Conservation (phyloP, 92 coral and sea anemone genomes). For the Phenganax stokvisi region DNA sequence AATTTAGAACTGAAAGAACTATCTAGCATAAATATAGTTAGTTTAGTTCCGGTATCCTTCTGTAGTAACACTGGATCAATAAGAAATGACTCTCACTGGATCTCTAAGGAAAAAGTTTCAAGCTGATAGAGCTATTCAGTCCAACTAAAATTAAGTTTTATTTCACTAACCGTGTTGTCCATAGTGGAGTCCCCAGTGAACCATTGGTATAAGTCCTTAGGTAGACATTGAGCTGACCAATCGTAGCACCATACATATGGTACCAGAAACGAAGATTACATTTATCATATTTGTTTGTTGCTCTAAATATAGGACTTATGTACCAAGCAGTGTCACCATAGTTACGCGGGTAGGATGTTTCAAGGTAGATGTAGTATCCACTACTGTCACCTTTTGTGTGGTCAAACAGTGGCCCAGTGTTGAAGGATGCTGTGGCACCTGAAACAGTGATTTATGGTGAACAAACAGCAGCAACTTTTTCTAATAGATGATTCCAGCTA, state of each 20-base stretch:
- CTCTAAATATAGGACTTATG: slow-evolving; percentile 76
- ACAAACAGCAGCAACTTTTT: not conserved
- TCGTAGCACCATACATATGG: slow-evolving; percentile 94
- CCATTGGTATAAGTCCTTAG: slow-evolving; percentile 77
- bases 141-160: not conserved
- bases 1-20: too few species aligned
- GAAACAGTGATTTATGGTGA: not conserved
- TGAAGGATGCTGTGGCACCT: slow-evolving; percentile 79
- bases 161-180: slow-evolving; percentile 45
- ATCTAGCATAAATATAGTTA: too few species aligned
- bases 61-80: too few species aligned
- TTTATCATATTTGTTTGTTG: slow-evolving; percentile 45
- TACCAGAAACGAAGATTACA: slow-evolving; percentile 90
- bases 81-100: too few species aligned
- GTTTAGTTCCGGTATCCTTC: too few species aligned
- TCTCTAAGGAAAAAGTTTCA: too few species aligned
- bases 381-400: slow-evolving; percentile 70
- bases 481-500: not conserved
- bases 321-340: slow-evolving; percentile 98
- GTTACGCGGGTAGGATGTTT: slow-evolving; percentile 90
- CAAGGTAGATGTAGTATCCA: slow-evolving; percentile 83
- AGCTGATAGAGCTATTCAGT: too few species aligned
- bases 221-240: slow-evolving; percentile 74
- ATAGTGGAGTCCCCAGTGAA: slow-evolving; percentile 37
- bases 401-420: slow-evolving; percentile 92